Conservation (phyloP, 37 sponge, comb jelly and placozoan genomes). For the Mnemiopsis leidyi region DNA sequence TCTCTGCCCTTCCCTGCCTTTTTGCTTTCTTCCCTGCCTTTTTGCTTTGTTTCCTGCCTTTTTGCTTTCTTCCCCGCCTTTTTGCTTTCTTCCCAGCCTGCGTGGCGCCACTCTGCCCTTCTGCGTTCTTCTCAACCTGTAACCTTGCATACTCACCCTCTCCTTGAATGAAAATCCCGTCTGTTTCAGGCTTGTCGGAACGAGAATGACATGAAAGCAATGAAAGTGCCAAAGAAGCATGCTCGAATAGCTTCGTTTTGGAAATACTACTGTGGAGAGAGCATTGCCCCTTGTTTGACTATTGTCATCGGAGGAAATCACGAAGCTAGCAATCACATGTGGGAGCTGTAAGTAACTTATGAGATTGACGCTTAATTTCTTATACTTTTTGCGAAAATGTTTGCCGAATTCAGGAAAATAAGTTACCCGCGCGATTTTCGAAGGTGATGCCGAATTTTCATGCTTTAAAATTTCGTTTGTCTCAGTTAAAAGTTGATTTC, state of each 20-base stretch:
- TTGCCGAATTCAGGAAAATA: neutral
- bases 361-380: neutral
- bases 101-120: too few species aligned
- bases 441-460: neutral
- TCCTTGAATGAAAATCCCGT: too few species aligned
- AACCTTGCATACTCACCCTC: too few species aligned
- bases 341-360: slow-evolving; percentile 93
- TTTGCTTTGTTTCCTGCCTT: too few species aligned
- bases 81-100: too few species aligned
- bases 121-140: too few species aligned
- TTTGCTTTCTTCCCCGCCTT: too few species aligned
- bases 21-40: too few species aligned
- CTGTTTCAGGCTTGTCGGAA: slow-evolving; percentile 92
- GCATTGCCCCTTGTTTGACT: slow-evolving; percentile 83
- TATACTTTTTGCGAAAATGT: neutral
- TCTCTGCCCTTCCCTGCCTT: too few species aligned
- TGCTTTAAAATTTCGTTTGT: neutral
- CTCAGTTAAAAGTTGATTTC: neutral
- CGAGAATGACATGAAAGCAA: slow-evolving; percentile 75
- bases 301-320: slow-evolving; percentile 96
- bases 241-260: slow-evolving; percentile 78
- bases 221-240: slow-evolving; percentile 89
- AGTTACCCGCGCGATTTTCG: neutral
- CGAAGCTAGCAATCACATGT: slow-evolving; percentile 88
- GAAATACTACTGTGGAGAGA: slow-evolving; percentile 87